Base-by-base conservation (phyloP, 2,113 vertebrate species). In the Abramis brama region DNA sequence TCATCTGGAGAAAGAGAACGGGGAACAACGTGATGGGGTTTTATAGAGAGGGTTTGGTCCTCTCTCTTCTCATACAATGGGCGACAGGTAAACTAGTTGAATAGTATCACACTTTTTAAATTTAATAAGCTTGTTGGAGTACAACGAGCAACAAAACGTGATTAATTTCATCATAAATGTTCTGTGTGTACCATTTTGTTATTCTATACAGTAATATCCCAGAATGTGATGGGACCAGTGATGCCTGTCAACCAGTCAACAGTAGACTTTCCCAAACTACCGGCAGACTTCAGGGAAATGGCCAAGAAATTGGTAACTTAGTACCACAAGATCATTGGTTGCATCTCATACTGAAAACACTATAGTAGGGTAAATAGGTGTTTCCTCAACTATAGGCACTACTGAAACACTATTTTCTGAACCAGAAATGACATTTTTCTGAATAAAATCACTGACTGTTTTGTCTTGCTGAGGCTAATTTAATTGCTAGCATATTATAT, bases 251-350 rank as follows among this genome's bases (percentile, higher is more conserved):
- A 12, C 50, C 66, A 79, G 1, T 43, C 9, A 71, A 71, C 27
- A 30, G 7, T 21, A 4, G 19, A 9, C 39, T 84, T 89, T 60
- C 87, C 87, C 2, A 10, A 45, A 7, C 15, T 82, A 12, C 82
- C 88, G 4, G 25, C 66, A 36, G 50, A 47, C 59, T 88, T 91
- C 78, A 89, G 39, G 47, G 45, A 82, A 43, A 76, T 83, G 15
- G 62, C 81, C 71, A 87, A 86, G 79, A 89, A 86, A 83, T 84
- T 94, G 93, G 94, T 95, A 91, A 66, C 82, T 88, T 55, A 52
- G 2, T 33, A 21, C 21, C 30, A 45, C 23, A 30, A 1, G 0
- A 23, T 71, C 21, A 43, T 12, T 71, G 21, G 47, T 52, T 52
- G 11, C 12, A 47, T 73, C 21, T 73, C 11, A 73, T 13, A 45